These are phyloP conservation scores for Brachionus angularis DNA, from an alignment of 1,140 invertebrate genomes.

Conservation along the genomic window DNA sequence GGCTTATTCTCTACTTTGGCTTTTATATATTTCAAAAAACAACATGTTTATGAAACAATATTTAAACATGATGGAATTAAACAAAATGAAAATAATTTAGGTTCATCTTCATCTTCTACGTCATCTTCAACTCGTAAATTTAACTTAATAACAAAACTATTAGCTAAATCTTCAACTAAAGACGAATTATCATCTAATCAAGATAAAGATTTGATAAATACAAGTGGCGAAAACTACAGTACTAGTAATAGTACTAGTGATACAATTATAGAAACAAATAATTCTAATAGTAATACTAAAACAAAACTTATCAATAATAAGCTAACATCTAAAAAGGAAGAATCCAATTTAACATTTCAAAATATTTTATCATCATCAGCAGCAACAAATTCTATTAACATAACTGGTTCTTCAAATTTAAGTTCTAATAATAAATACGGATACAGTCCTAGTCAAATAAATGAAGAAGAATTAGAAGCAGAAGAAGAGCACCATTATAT, in stretches of 20 bases:
- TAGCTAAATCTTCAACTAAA: too few relatives aligned
- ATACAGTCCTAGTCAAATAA: neutral
- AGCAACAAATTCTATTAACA: too few relatives aligned
- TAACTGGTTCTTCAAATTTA: too few relatives aligned
- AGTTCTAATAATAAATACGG: neutral
- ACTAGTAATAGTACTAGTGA: neutral
- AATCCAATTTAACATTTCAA: conserved; percentile 19
- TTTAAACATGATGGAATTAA: neutral
- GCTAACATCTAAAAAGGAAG: neutral
- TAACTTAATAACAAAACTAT: too few relatives aligned
- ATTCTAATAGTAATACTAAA: neutral
- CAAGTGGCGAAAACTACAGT: neutral
- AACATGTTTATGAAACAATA: neutral
- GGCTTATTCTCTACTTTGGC: neutral
- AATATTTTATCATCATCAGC: neutral
- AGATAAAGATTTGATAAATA: conserved; percentile 26
- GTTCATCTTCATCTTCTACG: too few relatives aligned
- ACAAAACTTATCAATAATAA: too few relatives aligned
- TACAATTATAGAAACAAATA: neutral
- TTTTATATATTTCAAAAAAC: conserved; percentile 29
- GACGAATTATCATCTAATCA: too few relatives aligned
- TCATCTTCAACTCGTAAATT: too few relatives aligned
- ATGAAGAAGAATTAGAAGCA: conserved; percentile 10
- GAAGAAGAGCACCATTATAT: neutral
- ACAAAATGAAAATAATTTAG: neutral